These are phyloP conservation scores for Actenoides hombroni DNA, from an alignment of 2,113 vertebrate genomes.

Conservation along the genomic window DNA sequence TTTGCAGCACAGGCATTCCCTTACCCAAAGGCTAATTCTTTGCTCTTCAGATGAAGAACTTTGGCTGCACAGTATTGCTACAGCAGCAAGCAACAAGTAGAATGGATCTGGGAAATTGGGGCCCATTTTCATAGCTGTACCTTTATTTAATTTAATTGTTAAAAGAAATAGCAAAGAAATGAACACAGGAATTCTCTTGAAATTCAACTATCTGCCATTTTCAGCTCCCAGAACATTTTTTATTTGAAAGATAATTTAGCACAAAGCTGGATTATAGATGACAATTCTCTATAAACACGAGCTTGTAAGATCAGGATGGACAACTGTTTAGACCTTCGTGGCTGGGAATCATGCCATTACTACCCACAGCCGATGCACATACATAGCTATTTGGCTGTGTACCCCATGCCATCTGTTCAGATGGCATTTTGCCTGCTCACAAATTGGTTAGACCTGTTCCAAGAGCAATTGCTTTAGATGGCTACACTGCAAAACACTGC, in stretches of 20 bases:
- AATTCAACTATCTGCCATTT: background rate
- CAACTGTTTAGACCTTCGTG: constrained; percentile 79
- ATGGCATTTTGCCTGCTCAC: constrained; percentile 75
- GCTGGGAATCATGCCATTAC: constrained; percentile 79
- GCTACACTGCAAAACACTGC: constrained; percentile 68
- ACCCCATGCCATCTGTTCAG: constrained; percentile 74
- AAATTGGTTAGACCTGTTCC: constrained; percentile 78
- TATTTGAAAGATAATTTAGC: constrained; percentile 56
- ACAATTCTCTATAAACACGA: constrained; percentile 70
- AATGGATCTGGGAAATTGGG: background rate
- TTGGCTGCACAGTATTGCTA: background rate
- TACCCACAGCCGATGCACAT: constrained; percentile 79
- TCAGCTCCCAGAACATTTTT: constrained; percentile 17
- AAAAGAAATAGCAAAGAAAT: background rate
- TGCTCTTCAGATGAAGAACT: background rate
- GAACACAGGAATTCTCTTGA: background rate
- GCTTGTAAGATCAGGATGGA: constrained; percentile 72
- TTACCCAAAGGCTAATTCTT: background rate
- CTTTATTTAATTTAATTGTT: background rate
- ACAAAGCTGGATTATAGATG: constrained; percentile 61
- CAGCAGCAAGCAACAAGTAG: background rate
- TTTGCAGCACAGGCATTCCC: background rate
- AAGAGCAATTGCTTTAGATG: constrained; percentile 76
- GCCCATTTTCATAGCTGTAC: background rate
- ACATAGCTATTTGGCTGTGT: constrained; percentile 78